Evolutionary conservation across 2,888 invertebrate species (phyloP), one percentile per base, ranked within the genome.

Genomic region (Tenodera sinensis): DNA sequence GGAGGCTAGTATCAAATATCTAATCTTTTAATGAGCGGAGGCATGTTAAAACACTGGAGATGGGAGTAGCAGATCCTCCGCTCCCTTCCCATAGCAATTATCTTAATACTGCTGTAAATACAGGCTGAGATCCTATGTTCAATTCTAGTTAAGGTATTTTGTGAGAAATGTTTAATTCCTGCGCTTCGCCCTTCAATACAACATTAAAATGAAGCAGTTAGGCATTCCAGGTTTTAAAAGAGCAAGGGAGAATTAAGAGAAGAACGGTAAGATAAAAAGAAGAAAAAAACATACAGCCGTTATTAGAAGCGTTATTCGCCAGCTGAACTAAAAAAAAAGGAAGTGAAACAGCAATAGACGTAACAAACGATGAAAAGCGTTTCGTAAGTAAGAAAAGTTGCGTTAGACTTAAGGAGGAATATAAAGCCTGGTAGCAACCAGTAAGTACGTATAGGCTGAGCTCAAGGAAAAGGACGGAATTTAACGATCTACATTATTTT

Each of bases 11-110:
- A 90, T 90, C 90, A 90, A 89, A 88, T 90, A 87, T 89, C 89
- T 90, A 90, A 90, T 90, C 90, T 90, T 90, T 90, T 90, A 90
- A 90, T 90, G 89, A 87, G 88, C 90, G 86, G 84, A 71, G 34
- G 84, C 83, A 83, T 28, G 81, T 85, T 84, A 85, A 88, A 88
- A 88, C 88, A 85, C 85, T 28, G 82, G 83, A 87, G 87, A 82
- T 34, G 87, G 27, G 34, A 25, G 87, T 9, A 83, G 34, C 86
- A 25, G 71, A 86, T 8, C 54, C 86, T 28, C 34, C 28, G n/a
- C 27, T 34, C 83, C 87, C 27, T 71, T 84, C 82, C 71, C 42
- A 85, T 25, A 82, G 88, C 88, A 88, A 88, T 88, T 88, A 88
- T 88, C 88, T 88, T 88, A 88, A 88, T 88, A 88, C 88, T 84